phyloP scores from a whole-genome alignment of 2,797 vertebrate species.

The Bovichtus diacanthus region DNA sequence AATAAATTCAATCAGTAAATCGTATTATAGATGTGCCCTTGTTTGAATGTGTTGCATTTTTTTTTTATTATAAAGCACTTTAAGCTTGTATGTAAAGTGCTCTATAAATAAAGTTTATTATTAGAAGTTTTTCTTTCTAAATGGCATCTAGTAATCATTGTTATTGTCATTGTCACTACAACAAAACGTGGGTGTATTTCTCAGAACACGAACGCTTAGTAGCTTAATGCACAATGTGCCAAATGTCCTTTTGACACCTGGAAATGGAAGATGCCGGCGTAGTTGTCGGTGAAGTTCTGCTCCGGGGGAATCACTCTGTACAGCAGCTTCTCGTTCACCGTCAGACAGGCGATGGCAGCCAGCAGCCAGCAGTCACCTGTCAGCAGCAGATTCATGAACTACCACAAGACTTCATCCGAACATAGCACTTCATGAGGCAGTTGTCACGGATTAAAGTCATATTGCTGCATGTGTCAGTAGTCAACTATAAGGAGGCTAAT shows the following conservation, averaged over 20 bases:
- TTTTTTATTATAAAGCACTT: no score
- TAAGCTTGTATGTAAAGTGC: no score
- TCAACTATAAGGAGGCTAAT: not conserved
- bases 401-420: constrained; percentile 22
- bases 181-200: no score
- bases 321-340: constrained; percentile 90
- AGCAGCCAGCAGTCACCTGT: constrained; percentile 94
- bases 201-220: not conserved
- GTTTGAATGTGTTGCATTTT: no score
- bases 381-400: constrained; percentile 40
- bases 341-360: constrained; percentile 95
- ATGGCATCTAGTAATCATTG: not conserved
- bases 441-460: constrained; percentile 14
- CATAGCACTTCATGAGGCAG: not conserved
- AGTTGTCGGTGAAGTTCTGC: constrained; percentile 90
- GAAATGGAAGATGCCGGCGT: constrained; percentile 96
- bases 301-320: constrained; percentile 90
- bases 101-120: no score
- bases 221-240: not conserved
- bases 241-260: constrained; percentile 73
- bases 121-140: not conserved
- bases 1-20: no score
- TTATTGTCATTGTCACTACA: not conserved
- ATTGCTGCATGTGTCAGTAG: constrained; percentile 9
- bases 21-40: no score